Evolutionary conservation across 2,888 invertebrate genomes (phyloP), one percentile per base, ranked within the genome.

Genomic region (Oxycera nigricornis): DNA sequence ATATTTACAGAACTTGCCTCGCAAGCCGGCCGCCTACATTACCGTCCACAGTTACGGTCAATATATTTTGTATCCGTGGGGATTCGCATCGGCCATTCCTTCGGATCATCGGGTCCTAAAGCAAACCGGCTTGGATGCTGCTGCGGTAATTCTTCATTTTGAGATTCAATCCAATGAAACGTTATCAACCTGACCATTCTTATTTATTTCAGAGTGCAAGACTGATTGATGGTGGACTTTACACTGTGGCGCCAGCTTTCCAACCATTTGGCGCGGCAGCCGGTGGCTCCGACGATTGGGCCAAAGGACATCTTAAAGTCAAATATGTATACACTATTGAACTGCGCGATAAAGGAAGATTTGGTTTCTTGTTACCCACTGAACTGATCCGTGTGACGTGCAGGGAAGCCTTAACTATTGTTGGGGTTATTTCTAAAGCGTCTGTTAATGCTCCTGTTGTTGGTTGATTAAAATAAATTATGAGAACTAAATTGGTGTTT

Each of bases 281-380:
- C 11, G 72, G 72, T 7, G 59, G 59, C 7, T 72, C 72, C 0
- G 72, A 72, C n/a, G 72, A 72, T 59, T 72, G 72, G 72, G 72
- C 59, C 3, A 72, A 70, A 24, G 72, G 72, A 39, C 59, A 72
- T 24, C 55, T 65, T 6, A 73, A 65, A 26, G 39, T 95, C 76
- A 93, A 93, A 81, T 95, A 94, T 82, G 86, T 94, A 0, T 95
- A 92, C 84, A 94, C 94, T 0, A 87, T 95, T 70, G 95, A 95
- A 86, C 87, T 95, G 3, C 88, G 93, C 74, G 95, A 95, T 82
- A 90, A 88, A 1, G 94, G 94, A 1, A 86, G 88, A 74, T 89
- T 90, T 81, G 95, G 95, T 0, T 95, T 95, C 70, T 31, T 70
- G 26, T 70, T 70, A 28, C 70, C 70, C 30, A 70, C 70, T 11